Evolutionary conservation across 2,888 invertebrate genomes (phyloP), one percentile per base, ranked within the genome.

Genomic region (Synergus japonicus): DNA sequence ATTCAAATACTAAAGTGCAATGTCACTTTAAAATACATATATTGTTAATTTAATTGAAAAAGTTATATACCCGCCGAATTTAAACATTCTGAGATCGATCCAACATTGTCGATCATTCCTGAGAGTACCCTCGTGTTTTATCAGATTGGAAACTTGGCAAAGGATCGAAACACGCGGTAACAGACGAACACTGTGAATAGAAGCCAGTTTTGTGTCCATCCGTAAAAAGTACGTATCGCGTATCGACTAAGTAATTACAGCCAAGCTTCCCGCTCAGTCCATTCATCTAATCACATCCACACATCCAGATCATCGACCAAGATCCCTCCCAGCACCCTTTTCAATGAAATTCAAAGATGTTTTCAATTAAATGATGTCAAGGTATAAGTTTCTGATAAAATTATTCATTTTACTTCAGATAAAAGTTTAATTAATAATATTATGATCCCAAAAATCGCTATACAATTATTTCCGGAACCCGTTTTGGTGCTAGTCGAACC

Each of bases 181-280:
- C 54, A 73, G 73, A 54, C 73, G 73, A n/a, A 54, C 41, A 69
- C 54, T 58, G 37, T 73, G 73, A 73, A 58, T 54, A 73, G 41
- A 58, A 37, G 37, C 54, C 54, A n/a, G 29, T 73, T 58, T 58
- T 54, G 69, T 73, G 54, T 49, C 37, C 37, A 12, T 73, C 37
- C 73, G 41, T 58, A 73, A 54, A 73, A 73, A 73, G 18, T 58
- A 49, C 46, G 69, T 69, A 49, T 69, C 69, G 69, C 69, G 37
- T 49, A 73, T 73, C 73, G 73, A 73, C 73, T 29, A 54, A 73
- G 49, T 73, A 73, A 73, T 73, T 73, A 73, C 73, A 54, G 54
- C 49, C 54, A 73, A 58, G 73, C 73, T 54, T 73, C 29, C 49
- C 37, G 37, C 69, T 73, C 49, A n/a, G 37, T 54, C 37, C 73